Evolutionary conservation across 1,140 invertebrate genomes (phyloP), one percentile per base, ranked within the genome.

Genomic region (Penaeus indicus): DNA sequence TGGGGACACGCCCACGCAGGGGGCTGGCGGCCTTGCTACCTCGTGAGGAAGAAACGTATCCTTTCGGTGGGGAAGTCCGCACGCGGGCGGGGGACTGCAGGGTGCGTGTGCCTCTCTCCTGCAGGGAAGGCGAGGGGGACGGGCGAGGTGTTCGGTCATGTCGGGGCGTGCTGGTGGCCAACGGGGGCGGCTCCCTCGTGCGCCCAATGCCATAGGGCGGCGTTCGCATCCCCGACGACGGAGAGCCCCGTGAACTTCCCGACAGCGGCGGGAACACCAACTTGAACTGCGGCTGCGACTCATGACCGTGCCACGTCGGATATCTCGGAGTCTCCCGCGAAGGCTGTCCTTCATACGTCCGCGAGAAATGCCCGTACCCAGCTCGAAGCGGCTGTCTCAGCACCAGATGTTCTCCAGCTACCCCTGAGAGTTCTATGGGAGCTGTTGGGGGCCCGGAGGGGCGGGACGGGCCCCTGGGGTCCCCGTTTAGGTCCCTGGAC

Each of bases 101-200:
- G 42, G 38, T 19, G 77, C 38, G 81, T 61, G 63, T 61, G 77
- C 38, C 72, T 79, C n/a, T 87, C 54, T 54, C 54, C 54, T 54
- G 54, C 54, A 54, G 84, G 25, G 47, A 47, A 60, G 82, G 54
- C 54, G 80, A 83, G 22, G 87, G 78, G 18, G 85, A 77, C 25
- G 88, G 85, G 21, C 75, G 72, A 75, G 88, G 88, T 62, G 87
- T 86, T 47, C 90, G 78, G 69, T 69, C 80, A 67, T 89, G 90
- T 64, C 90, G 88, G 61, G 90, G 90, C 47, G 90, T 90, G 64
- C 90, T 90, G 69, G 90, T 90, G 72, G 90, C 90, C 67, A 90
- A 77, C 25, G 90, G 90, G 72, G 88, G 86, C 19, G 85, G 85
- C 62, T 86, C 85, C 38, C 54, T 78, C 21, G 60, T 19, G 60